Base-by-base conservation (phyloP, 2,888 invertebrate species). In the Platypus cylindrus region DNA sequence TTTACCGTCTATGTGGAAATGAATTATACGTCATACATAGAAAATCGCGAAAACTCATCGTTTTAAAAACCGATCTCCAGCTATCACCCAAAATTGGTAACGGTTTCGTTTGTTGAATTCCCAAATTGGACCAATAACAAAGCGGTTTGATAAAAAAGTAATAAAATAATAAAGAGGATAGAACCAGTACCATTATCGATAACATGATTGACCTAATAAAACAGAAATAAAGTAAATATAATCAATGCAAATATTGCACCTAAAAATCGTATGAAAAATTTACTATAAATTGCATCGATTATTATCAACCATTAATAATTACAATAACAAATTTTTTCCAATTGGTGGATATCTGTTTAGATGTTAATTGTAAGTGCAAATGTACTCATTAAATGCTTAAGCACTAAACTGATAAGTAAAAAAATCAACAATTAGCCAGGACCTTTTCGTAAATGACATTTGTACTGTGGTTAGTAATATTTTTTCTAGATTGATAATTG, bases 1-100 rank as follows among this genome's bases (percentile, higher is more conserved):
- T n/a, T 28, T 20, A 34, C 38, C 38, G 30, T 12, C n/a, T 11
- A 14, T 42, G 36, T 22, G 48, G 47, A 32, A 26, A 30, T 20
- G 32, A 30, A 13, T 51, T 37, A 32, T 52, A 50, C 9, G 40
- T 8, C n/a, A 29, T 12, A 12, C 37, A 3, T 1, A 48, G 22
- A 35, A 42, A 36, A 3, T 48, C 48, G 7, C 33, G 9, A 15
- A 40, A 32, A 13, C 37, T 37, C 15, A 25, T 30, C 11, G 23
- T 36, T 29, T 38, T 13, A n/a, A 46, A 28, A 5, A 41, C 13
- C 2, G 25, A 17, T 3, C 24, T 26, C 28, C 34, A 38, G 17
- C 14, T 40, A 17, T 48, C 45, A 2, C 48, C 47, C 14, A 48
- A 41, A 9, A 45, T 20, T 2, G 22, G 28, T 9, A 16, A 17